phyloP scores from a whole-genome alignment of 2,113 vertebrate species.

The Alosa alosa region DNA sequence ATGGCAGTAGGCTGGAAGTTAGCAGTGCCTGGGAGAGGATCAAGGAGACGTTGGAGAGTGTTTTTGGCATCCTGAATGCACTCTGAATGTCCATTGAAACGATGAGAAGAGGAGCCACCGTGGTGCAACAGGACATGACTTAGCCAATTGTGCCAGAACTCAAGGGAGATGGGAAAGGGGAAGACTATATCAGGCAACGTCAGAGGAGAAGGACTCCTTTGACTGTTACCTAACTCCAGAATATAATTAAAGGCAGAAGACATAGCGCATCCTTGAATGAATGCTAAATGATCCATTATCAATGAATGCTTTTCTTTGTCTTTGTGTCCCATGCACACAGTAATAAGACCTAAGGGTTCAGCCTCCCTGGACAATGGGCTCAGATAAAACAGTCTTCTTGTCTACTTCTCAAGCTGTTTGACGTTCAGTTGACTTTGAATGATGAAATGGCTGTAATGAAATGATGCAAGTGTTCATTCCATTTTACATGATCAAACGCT shows the following conservation, averaged over 20 bases:
- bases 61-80: not conserved
- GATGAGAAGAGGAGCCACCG: not conserved
- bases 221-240: not conserved
- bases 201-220: not conserved
- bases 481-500: not conserved
- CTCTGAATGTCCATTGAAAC: not conserved
- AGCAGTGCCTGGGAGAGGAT: slow-evolving; percentile 3
- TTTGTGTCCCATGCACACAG: not conserved
- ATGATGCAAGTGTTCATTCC: not conserved
- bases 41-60: not conserved
- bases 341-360: not conserved
- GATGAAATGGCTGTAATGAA: not conserved
- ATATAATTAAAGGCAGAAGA: not conserved
- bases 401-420: not conserved
- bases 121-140: not conserved
- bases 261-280: not conserved
- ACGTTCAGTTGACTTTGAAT: not conserved
- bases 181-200: not conserved
- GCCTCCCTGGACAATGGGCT: no score
- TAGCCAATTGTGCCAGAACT: no score
- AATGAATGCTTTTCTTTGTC: not conserved
- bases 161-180: not conserved
- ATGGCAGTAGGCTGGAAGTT: slow-evolving; percentile 16
- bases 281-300: not conserved
- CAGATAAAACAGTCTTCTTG: not conserved